Evolutionary conservation across 1,140 invertebrate species (phyloP).

Genomic region (Conus betulinus): DNA sequence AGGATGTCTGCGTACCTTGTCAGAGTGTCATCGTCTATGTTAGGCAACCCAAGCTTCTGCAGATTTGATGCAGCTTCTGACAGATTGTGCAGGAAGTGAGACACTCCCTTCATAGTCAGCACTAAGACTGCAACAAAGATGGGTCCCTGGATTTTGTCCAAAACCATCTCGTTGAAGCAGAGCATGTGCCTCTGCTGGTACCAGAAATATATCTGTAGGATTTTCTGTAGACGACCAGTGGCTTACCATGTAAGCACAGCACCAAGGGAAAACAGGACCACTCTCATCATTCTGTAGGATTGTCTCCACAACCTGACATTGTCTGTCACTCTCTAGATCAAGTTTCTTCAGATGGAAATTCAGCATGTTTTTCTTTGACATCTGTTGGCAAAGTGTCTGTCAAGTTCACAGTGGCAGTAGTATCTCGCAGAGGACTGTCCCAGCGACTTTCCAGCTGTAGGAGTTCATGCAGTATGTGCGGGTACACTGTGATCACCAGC

Average conservation of each 20-base stretch:
- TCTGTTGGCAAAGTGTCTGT: background rate
- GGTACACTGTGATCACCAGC: slow-evolving; percentile 24
- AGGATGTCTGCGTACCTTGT: background rate
- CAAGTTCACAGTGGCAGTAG: background rate
- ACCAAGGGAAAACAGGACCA: slow-evolving; percentile 22
- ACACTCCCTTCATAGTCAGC: slow-evolving; percentile 21
- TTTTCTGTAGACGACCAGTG: background rate
- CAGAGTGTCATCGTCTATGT: background rate
- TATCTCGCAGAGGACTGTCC: slow-evolving; percentile 7
- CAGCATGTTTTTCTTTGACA: background rate
- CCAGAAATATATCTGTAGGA: background rate
- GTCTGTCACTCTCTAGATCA: background rate
- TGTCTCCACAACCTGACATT: background rate
- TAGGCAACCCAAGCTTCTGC: background rate
- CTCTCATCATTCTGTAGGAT: slow-evolving; percentile 1
- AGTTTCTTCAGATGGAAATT: background rate
- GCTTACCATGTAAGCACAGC: slow-evolving; percentile 1
- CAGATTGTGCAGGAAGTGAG: background rate
- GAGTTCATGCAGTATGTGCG: slow-evolving; percentile 27
- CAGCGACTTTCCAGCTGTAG: background rate
- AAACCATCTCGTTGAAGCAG: slow-evolving; percentile 13
- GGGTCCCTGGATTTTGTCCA: background rate
- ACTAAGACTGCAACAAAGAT: slow-evolving; percentile 6
- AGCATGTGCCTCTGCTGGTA: background rate
- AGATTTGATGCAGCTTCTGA: background rate